Conservation (phyloP, 2,113 vertebrate species). For the Paramisgurnus dabryanus region DNA sequence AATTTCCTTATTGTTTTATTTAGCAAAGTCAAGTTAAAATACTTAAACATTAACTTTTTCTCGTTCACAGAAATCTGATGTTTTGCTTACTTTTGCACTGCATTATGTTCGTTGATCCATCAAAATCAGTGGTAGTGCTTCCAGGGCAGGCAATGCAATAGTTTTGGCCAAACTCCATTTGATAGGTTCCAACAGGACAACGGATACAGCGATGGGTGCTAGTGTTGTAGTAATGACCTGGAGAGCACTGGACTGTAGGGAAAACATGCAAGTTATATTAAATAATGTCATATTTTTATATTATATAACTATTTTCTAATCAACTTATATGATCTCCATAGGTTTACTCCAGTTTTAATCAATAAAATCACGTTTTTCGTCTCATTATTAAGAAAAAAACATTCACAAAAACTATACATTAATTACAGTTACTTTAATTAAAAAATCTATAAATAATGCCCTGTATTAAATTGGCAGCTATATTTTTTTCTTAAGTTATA, state of each 20-base stretch:
- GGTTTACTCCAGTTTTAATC: no score
- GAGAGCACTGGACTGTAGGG: slow-evolving; percentile 90
- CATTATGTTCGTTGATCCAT: slow-evolving; percentile 92
- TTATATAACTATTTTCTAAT: not conserved
- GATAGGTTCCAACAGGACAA: slow-evolving; percentile 85
- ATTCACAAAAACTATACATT: no score
- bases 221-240: slow-evolving; percentile 95
- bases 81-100: slow-evolving; percentile 92
- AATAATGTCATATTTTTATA: not conserved
- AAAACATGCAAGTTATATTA: not conserved
- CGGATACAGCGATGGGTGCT: slow-evolving; percentile 95
- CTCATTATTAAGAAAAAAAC: no score
- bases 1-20: no score
- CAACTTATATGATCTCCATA: not conserved
- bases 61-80: not conserved
- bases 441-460: no score
- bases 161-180: slow-evolving; percentile 94
- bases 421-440: no score
- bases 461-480: no score
- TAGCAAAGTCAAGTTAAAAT: no score
- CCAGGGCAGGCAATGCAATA: slow-evolving; percentile 90
- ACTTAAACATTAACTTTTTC: no score
- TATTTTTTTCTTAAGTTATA: no score
- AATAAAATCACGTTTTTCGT: no score
- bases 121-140: slow-evolving; percentile 95